Base-by-base conservation (phyloP, 1,140 invertebrate species). In the Cyclargus thomasi region DNA sequence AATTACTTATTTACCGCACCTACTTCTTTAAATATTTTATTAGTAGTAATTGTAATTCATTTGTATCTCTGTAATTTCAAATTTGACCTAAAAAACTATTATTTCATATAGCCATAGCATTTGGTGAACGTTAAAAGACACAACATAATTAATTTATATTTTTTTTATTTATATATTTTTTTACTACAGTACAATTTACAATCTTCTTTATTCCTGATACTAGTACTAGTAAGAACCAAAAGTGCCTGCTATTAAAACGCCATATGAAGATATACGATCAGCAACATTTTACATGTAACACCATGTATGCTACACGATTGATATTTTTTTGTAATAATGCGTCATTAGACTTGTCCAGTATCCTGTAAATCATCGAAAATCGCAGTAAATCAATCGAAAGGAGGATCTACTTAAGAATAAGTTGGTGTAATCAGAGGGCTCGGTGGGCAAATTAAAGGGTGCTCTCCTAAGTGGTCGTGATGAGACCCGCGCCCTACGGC, bases 371-470 rank as follows among this genome's bases (percentile, higher is more conserved):
- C 36, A 65, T 68, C 70, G 67, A 68, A 71, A 71, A 71, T 64
- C 65, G 70, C 65, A 67, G 71, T 77, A 77, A 77, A 74, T 77
- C 71, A 77, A 72, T 74, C 64, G 55, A 55, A 74, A 74, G 71
- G 65, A 74, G 68, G 67, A 63, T 75, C 73, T 77, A 68, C 64
- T 77, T 73, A 72, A 53, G 39, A 71, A 21, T 64, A 57, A 67
- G 65, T 71, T 59, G 55, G 55, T 11, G 62, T 71, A 71, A 71
- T 71, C 70, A 71, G 59, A 64, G 47, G 23, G 67, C 62, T 59
- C 23, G 67, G 65, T 68, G 70, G 66, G 70, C 65, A 74, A 77
- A 77, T 77, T 77, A 75, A 74, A 74, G 55, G 55, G 18, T 11
- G 17, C 55, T 20, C 2, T 20, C 10, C 17, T 18, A 20, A 21